A percentile compares a stretch with the other conserved stretches of the same genome.
Evolutionary conservation across 2,113 vertebrate genomes (phyloP).

Genomic region (Fulica atra): DNA sequence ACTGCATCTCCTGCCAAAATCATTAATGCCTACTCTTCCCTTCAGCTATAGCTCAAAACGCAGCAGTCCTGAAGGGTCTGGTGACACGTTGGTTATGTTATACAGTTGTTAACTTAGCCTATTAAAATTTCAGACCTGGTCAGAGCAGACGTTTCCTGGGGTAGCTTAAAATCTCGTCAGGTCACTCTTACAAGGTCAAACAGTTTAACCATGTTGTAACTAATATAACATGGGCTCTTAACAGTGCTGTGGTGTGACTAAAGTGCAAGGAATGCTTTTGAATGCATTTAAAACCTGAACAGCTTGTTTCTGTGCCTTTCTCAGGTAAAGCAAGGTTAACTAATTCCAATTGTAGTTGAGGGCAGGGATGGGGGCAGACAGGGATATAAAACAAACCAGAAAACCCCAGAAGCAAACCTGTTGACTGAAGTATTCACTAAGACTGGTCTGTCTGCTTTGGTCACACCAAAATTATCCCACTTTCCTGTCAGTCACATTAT

Average conservation of each 20-base stretch:
- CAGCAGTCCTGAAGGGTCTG: not conserved
- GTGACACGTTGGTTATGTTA: not conserved
- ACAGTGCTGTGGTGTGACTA: not conserved
- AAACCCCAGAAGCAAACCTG: not conserved
- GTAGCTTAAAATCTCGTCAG: not conserved
- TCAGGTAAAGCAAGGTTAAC: not conserved
- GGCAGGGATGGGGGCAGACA: too few relatives aligned
- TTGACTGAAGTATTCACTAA: not conserved
- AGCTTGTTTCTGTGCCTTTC: not conserved
- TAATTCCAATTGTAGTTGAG: not conserved
- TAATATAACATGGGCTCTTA: not conserved
- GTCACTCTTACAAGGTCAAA: not conserved
- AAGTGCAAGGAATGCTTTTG: not conserved
- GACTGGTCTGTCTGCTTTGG: not conserved
- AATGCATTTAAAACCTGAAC: not conserved
- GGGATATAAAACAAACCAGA: not conserved
- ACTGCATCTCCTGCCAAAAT: not conserved
- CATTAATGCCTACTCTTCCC: slow-evolving; percentile 6
- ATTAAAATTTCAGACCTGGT: not conserved
- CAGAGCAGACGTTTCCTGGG: not conserved
- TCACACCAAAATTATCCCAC: not conserved
- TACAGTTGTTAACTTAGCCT: not conserved
- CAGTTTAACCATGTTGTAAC: not conserved
- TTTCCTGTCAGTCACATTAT: not conserved
- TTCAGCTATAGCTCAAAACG: slow-evolving; percentile 15